phyloP scores from a whole-genome alignment of 2,888 invertebrate species.

The Apocheima hispidaria region DNA sequence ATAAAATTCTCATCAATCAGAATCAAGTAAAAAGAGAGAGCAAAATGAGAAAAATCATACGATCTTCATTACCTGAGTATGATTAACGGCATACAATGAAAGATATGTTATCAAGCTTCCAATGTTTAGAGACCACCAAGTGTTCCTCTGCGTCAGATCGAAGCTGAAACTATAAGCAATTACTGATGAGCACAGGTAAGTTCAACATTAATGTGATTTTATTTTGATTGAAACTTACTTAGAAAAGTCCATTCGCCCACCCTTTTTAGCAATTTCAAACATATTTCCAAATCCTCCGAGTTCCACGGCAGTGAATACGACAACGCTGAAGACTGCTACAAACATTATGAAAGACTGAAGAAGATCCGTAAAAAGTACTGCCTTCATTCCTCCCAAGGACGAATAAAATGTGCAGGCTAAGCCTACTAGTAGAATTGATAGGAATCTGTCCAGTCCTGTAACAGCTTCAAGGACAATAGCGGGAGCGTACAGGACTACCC shows the following conservation, averaged over 20 bases:
- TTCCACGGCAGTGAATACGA: constrained; percentile 89
- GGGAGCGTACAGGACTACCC: constrained; percentile 97
- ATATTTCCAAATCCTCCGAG: constrained; percentile 90
- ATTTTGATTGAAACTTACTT: constrained; percentile 79
- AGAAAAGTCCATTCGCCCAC: constrained; percentile 89
- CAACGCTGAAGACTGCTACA: constrained; percentile 91
- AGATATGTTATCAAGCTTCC: constrained; percentile 93
- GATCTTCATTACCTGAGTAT: constrained; percentile 86
- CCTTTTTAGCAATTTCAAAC: constrained; percentile 89
- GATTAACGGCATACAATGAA: constrained; percentile 94
- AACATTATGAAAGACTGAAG: constrained; percentile 95
- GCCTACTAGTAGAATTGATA: constrained; percentile 91
- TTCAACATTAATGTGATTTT: background rate
- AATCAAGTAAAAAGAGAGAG: background rate
- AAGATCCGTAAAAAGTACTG: constrained; percentile 94
- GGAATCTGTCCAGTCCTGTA: constrained; percentile 90
- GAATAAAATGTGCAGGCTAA: constrained; percentile 94
- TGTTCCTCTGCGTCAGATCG: constrained; percentile 93
- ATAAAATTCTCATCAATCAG: background rate
- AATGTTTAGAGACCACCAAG: constrained; percentile 92
- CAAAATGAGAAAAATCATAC: background rate
- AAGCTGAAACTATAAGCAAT: constrained; percentile 87
- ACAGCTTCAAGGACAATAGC: constrained; percentile 95
- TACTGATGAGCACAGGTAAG: background rate
- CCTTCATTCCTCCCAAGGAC: constrained; percentile 95